phyloP scores from a whole-genome alignment of 53 echinoderm and acorn worm species.

The Echinometra lucunter region DNA sequence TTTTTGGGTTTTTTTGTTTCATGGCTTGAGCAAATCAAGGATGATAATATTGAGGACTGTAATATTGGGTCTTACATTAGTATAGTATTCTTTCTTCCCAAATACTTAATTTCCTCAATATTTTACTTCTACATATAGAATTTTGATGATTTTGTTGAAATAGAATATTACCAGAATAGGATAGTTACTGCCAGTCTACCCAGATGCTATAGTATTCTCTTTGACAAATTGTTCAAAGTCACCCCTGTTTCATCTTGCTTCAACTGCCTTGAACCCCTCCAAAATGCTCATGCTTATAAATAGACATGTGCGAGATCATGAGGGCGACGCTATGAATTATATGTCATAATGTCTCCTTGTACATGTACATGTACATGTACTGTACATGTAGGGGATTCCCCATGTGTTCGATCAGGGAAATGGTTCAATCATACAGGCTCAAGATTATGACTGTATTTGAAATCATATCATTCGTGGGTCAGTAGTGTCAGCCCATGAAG shows the following conservation, averaged over 20 bases:
- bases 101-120: background rate
- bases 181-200: background rate
- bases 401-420: background rate
- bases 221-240: background rate
- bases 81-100: background rate
- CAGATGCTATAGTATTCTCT: background rate
- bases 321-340: background rate
- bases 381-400: background rate
- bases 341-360: background rate
- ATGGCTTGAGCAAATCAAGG: background rate
- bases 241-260: background rate
- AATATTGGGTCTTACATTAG: too few species aligned
- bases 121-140: background rate
- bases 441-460: background rate
- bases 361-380: too few species aligned
- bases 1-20: background rate
- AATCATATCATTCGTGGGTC: too few species aligned
- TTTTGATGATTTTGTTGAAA: too few species aligned
- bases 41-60: too few species aligned
- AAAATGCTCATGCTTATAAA: background rate
- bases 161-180: background rate
- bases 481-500: background rate
- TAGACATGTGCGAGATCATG: background rate
- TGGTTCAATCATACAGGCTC: background rate
- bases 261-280: background rate